Percentiles rank a stretch among this genome's conserved stretches.
These are phyloP conservation scores for Choloepus hoffmanni DNA, from an alignment of 2,113 vertebrate species.

Conservation along the genomic window DNA sequence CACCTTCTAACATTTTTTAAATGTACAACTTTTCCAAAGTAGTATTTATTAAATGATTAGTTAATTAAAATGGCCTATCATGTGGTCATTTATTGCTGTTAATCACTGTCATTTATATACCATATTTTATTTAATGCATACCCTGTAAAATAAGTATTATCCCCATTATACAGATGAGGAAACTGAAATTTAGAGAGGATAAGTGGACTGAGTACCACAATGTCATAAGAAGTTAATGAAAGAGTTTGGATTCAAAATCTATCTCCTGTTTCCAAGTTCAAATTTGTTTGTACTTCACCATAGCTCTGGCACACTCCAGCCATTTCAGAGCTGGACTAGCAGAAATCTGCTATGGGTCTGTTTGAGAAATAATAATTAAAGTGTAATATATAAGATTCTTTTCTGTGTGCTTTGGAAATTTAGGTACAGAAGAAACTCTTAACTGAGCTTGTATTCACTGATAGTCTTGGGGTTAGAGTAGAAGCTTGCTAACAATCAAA, in stretches of 20 bases:
- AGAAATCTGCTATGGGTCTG: background rate
- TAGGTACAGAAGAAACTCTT: background rate
- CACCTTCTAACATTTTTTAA: background rate
- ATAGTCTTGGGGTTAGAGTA: background rate
- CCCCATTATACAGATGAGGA: background rate
- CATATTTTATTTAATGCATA: background rate
- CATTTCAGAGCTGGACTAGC: background rate
- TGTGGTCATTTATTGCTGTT: background rate
- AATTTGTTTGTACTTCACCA: background rate
- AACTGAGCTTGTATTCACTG: background rate
- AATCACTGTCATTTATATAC: background rate
- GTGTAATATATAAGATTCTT: background rate
- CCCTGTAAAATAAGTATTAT: background rate
- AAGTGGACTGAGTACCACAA: background rate
- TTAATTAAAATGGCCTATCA: background rate
- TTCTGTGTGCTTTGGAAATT: background rate
- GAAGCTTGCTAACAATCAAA: background rate
- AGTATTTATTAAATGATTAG: too few species aligned
- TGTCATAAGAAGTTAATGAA: conserved; percentile 4
- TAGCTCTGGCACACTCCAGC: background rate
- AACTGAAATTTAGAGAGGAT: background rate
- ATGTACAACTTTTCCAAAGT: background rate
- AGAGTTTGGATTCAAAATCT: background rate
- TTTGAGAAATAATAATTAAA: background rate
- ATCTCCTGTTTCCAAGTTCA: background rate